phyloP scores from a whole-genome alignment of 1,140 invertebrate species.

The Elysia chlorotica region DNA sequence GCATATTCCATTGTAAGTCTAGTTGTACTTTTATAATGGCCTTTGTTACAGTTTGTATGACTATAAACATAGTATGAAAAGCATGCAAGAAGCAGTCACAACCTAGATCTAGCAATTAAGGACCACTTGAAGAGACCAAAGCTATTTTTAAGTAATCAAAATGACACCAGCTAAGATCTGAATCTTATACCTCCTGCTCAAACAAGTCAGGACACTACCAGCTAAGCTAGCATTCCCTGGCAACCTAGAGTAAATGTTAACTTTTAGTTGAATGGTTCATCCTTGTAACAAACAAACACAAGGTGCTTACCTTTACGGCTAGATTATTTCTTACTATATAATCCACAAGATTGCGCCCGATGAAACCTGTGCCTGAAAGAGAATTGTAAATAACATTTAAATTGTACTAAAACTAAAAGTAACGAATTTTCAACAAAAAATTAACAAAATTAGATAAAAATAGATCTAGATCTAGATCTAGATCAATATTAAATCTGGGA shows the following conservation, averaged over 20 bases:
- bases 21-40: too few species aligned
- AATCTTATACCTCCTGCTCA: too few species aligned
- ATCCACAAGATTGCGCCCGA: constrained; percentile 84
- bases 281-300: background rate
- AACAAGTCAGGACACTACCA: background rate
- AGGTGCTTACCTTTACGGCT: constrained; percentile 64
- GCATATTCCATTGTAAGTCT: too few species aligned
- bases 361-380: constrained; percentile 85
- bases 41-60: too few species aligned
- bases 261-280: background rate
- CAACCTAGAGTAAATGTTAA: background rate
- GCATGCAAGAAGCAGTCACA: too few species aligned
- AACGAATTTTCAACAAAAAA: too few species aligned
- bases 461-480: background rate
- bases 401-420: constrained; percentile 8
- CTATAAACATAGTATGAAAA: too few species aligned
- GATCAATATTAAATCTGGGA: background rate
- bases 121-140: too few species aligned
- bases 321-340: constrained; percentile 81
- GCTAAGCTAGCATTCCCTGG: background rate
- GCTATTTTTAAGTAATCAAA: too few species aligned
- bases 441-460: background rate
- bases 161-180: too few species aligned
- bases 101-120: too few species aligned
- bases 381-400: constrained; percentile 20